Evolutionary conservation across 2,888 invertebrate species (phyloP).

Genomic region (Sarcophaga variegata): DNA sequence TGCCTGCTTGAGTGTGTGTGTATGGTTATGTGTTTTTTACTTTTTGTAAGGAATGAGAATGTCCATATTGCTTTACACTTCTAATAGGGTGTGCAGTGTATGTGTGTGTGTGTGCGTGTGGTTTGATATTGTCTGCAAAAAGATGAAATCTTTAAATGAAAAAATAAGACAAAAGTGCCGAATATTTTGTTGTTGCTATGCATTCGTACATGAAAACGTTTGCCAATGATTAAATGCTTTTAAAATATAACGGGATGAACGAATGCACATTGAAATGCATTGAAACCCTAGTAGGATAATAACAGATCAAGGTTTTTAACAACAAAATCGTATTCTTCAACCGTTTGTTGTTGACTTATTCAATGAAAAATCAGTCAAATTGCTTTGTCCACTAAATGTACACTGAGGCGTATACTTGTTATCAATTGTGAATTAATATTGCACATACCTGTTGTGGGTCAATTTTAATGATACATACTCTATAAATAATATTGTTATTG

Average conservation of each 20-base stretch:
- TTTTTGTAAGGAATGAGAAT: background rate
- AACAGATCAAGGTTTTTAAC: no score
- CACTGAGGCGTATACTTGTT: no score
- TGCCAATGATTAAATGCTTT: slow-evolving; percentile 27
- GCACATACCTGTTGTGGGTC: no score
- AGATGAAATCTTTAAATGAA: slow-evolving; percentile 15
- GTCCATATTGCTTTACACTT: no score
- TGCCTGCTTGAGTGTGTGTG: background rate
- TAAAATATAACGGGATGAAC: background rate
- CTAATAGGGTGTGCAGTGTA: no score
- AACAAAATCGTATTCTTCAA: no score
- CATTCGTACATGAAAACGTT: background rate
- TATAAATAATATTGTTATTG: no score
- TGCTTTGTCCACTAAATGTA: no score
- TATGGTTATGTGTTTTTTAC: background rate
- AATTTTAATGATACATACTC: no score
- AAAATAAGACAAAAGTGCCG: slow-evolving; percentile 13
- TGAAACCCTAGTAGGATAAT: background rate
- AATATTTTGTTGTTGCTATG: background rate
- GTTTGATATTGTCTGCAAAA: background rate
- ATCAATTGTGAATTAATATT: no score
- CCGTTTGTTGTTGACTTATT: no score
- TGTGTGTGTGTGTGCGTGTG: background rate
- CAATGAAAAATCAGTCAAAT: no score
- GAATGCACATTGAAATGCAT: background rate